Percentiles rank a stretch among this genome's conserved stretches.
Evolutionary conservation across 1,140 invertebrate species (phyloP).

Genomic region (Zeugodacus cucurbitae): DNA sequence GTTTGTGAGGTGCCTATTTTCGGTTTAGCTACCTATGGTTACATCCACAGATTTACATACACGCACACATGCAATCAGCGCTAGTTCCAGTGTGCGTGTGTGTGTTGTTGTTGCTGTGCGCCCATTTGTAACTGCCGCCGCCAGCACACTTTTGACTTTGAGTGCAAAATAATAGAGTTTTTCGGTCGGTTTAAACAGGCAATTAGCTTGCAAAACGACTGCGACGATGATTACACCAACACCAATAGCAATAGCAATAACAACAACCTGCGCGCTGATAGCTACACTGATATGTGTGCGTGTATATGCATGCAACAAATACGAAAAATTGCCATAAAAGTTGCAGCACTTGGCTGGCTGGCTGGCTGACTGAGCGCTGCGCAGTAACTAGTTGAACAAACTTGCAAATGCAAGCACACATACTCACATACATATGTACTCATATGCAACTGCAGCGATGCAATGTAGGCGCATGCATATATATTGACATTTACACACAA

Average conservation of each 20-base stretch:
- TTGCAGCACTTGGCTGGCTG: constrained; percentile 9
- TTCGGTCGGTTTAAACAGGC: constrained; percentile 33
- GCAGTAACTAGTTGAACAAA: constrained; percentile 24
- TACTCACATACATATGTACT: not conserved
- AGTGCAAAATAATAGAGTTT: constrained; percentile 35
- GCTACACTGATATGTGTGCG: not conserved
- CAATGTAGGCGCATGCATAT: not conserved
- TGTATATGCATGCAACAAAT: not conserved
- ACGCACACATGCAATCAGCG: not conserved
- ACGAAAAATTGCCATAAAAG: constrained; percentile 30
- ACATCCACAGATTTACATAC: not conserved
- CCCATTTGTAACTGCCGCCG: constrained; percentile 19
- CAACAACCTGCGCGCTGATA: not conserved
- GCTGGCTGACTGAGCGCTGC: too few species aligned
- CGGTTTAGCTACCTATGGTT: constrained; percentile 33
- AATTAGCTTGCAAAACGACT: constrained; percentile 33
- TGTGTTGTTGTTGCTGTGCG: not conserved
- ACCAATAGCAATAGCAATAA: not conserved
- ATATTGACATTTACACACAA: not conserved
- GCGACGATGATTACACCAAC: not conserved
- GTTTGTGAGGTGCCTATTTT: constrained; percentile 8
- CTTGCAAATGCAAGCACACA: not conserved
- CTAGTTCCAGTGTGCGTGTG: not conserved
- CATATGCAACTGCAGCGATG: not conserved
- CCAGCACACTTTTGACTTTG: constrained; percentile 32